Evolutionary conservation across 1,140 invertebrate genomes (phyloP), one percentile per base, ranked within the genome.

Genomic region (Palaemon carinicauda): DNA sequence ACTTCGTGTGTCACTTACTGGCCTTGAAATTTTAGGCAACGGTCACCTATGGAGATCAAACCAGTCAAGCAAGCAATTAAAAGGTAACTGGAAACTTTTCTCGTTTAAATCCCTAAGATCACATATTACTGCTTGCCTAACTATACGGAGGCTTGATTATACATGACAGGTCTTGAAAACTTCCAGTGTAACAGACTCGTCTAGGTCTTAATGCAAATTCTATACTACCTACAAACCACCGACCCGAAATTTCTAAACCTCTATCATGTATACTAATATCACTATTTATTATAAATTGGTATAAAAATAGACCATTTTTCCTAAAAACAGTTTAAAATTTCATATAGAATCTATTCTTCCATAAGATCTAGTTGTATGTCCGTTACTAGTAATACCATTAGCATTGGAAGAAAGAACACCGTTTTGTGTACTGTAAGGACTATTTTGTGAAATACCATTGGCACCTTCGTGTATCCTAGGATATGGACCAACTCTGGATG

Each of bases 401-500:
- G n/a, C 31, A 60, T 82, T 53, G 31, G 50, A 51, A 82, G 73
- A 74, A 17, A 74, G 15, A 31, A 71, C 19, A 14, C 33, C 19
- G 29, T 33, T 56, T 31, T 65, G 54, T 27, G 50, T 21, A 5
- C 50, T 50, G 29, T 52, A n/a, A 60, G 53, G 24, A 24, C 65
- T 56, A 21, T 65, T 71, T 3, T 56, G 15, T 65, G 73, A 21
- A 77, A 50, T 69, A 50, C 73, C 54, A 78, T 85, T 79, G 50
- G 56, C 51, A 50, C 73, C 54, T 65, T 85, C 77, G 29, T 74
- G 53, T 9, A 80, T 69, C 60, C 83, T 71, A 33, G 83, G 83
- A 71, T 85, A 85, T 4, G 83, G 83, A 15, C 83, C 83, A 60
- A 79, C 53, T 51, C 75, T 41, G 33, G 83, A 53, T 31, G 83